Base-by-base conservation (phyloP, 2,888 invertebrate genomes). In the Coenonympha arcania region DNA sequence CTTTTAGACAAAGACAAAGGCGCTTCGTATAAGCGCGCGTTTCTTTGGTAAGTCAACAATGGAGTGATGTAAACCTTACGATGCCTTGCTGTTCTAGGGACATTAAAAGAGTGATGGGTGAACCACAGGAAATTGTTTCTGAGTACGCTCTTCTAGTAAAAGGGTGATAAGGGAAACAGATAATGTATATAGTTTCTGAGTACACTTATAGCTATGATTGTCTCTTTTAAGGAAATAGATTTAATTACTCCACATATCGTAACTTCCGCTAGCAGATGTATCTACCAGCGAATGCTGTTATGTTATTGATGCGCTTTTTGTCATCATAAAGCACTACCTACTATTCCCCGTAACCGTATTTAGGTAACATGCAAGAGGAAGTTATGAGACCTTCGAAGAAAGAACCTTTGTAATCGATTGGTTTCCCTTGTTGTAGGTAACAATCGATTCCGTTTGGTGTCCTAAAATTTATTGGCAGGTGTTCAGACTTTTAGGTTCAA, bases 261-360 rank as follows among this genome's bases (percentile, higher is more conserved):
- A 39, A 22, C 15, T 39, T 39, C 39, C 39, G 39, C 15, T 15
- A 22, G 22, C 9, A 39, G 22, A 9, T 4, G 20, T 19, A n/a
- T n/a, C n/a, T n/a, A 36, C 22, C n/a, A n/a, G n/a, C n/a, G 13
- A 24, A 22, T 24, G 15, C 8, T 39, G 24, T 39, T 24, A 36
- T 11, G 24, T 39, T 39, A 39, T 39, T 39, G 39, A 39, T 24
- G 24, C 39, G 24, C 15, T 39, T 39, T 39, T 39, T 39, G 22
- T 36, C 9, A 33, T 30, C 4, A 30, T n/a, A 6, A 6, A 24
- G 8, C 30, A 11, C 5, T 30, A 30, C 30, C 5, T 11, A 20
- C 20, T 20, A 19, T 36, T 36, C 36, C 36, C 20, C 11, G 6
- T 20, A 20, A 36, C 39, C 15, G 15, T 24, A 15, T 39, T 39